Base-by-base conservation (phyloP, 2,113 vertebrate species). In the Stercorarius parasiticus region DNA sequence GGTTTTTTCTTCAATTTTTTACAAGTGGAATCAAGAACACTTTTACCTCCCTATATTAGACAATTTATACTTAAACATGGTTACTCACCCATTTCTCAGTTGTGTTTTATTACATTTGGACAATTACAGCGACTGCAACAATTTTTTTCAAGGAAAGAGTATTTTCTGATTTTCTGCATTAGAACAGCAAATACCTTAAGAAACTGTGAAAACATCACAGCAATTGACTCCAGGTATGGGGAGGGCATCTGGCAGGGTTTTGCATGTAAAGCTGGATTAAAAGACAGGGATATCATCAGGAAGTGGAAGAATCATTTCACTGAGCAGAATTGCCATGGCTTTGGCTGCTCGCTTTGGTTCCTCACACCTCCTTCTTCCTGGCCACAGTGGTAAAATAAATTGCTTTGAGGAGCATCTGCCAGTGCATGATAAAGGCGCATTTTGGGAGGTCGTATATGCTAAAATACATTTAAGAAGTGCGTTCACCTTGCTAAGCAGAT, bases 151-250 rank as follows among this genome's bases (percentile, higher is more conserved):
- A 40, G 36, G 11, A 55, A 59, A 59, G 13, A 27, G 10, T n/a
- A 43, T 88, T 43, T 67, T 47, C 38, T 64, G 11, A n/a, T 61
- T 43, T 50, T 45, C 23, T 34, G 4, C 12, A 9, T 23, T 86
- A 38, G 18, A 77, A 45, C 15, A 43, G 23, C 27, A 73, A 61
- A 45, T 50, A 13, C 36, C 38, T n/a, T 34, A 50, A 30, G 0
- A 1, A 61, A 43, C 15, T 32, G 14, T 4, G 30, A n/a, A 52
- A 66, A n/a, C 2, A 13, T 15, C 16, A 12, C 0, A 52, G 5
- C 14, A 20, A 45, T 15, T 1, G 5, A 18, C 50, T 27, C 25
- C 19, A 17, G 30, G 22, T 4, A 15, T 0, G 13, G n/a, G 21
- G 43, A 47, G 20, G 4, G 38, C 25, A 7, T 0, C 14, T 0